Evolutionary conservation across 64 coral and sea anemone species (phyloP), one percentile per base, ranked within the genome.

Genomic region (Stichodactyla mertensii): DNA sequence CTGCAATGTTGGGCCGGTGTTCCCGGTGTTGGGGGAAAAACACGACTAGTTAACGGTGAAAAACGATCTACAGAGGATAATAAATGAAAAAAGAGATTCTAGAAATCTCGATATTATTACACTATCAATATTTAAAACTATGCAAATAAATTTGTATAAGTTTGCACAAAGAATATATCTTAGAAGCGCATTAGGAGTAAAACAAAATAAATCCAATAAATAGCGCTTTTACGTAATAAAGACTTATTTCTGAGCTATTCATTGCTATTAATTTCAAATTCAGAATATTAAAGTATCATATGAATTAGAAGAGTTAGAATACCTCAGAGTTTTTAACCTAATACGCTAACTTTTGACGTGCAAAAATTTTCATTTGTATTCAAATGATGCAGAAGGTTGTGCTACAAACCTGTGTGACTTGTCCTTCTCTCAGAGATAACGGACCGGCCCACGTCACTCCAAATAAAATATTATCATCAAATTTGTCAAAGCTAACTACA

Each of bases 371-470:
- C 36, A n/a, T n/a, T n/a, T n/a, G 10, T 57, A 9, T n/a, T 18
- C 16, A 22, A 81, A 94, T 45, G 19, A 86, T 79, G 52, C 88
- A 58, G 64, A 77, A 61, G 54, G 24, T 69, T 51, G 55, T 19
- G 83, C 4, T 74, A 74, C 69, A 4, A 74, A 97, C 94, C 77
- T 60, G 67, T 79, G 91, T 82, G 6, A 97, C 94, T 88, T 97
- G 94, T 52, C 88, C 94, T 88, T 97, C 88, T 9, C 88, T 54
- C 13, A 97, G 61, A 51, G 84, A 83, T 26, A 97, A 56, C 0
- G 94, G 94, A 62, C 94, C 94, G 52, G 85, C 84, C 94, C 94
- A 97, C 24, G 57, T 92, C 61, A 97, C 89, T 60, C 91, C 94
- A 87, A 85, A 85, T 61, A 85, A 19, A 20, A 85, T 60, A 85